Base-by-base conservation (phyloP, 2,888 invertebrate species). In the Macropis europaea region DNA sequence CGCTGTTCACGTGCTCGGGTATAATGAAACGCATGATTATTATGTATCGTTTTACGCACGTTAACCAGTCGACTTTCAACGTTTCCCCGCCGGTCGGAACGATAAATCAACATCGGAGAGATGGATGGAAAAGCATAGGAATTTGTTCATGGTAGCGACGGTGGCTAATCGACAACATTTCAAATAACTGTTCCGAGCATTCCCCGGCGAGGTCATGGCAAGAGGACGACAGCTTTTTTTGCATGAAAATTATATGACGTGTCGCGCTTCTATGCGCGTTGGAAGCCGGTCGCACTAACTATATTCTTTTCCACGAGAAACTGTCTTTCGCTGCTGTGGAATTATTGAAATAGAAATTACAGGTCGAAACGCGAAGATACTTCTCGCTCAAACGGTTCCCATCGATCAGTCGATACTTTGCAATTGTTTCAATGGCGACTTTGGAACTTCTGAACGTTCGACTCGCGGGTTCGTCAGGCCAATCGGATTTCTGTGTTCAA, bases 201-300 rank as follows among this genome's bases (percentile, higher is more conserved):
- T 80, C 77, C 62, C 54, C 72, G 52, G 34, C 81, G 81, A 79
- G 81, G 79, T 81, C 75, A 61, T 62, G 15, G 48, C 34, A 67
- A 76, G 67, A 78, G 78, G 69, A 71, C 76, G 72, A 73, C 76
- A 70, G 43, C 75, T 78, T 79, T 79, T 68, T 61, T 30, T 47
- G 60, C 60, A 72, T 74, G 52, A 71, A 74, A 71, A 68, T 74
- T 71, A 63, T 71, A 77, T 47, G 73, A 61, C 66, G 52, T 45
- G 73, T 52, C 43, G 53, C 19, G n/a, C n/a, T n/a, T 56, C 9
- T 54, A 54, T 61, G 52, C 52, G 40, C 32, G 34, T 13, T 36
- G 54, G 42, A 36, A 50, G 2, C 11, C 17, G 19, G 52, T 32
- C 22, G 24, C 43, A 70, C 54, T 42, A 40, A 50, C 17, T 1